Conservation (phyloP, 2,113 vertebrate species). For the Amphiprion percula region DNA sequence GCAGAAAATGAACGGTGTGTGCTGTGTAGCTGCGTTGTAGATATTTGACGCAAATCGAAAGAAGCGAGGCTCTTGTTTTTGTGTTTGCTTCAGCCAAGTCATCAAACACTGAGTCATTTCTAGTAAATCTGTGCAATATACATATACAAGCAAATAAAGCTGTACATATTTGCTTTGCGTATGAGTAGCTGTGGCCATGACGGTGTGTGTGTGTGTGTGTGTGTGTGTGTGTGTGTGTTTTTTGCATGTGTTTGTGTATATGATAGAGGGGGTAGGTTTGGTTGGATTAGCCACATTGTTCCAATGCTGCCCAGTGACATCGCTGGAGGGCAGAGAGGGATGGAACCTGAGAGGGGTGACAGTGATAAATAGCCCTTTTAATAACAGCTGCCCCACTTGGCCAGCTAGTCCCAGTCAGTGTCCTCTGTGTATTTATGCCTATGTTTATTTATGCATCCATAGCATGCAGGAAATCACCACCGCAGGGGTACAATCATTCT, state of each 20-base stretch:
- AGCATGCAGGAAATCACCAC: conserved; percentile 85
- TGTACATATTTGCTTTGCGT: conserved; percentile 35
- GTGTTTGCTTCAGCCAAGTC: conserved; percentile 50
- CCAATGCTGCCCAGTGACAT: conserved; percentile 85
- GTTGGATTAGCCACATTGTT: conserved; percentile 87
- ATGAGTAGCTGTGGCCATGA: conserved; percentile 11
- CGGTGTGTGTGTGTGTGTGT: background rate
- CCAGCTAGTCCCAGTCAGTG: conserved; percentile 84
- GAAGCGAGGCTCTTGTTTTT: conserved; percentile 54
- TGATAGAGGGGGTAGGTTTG: conserved; percentile 68
- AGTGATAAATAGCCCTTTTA: conserved; percentile 91
- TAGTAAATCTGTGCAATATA: conserved; percentile 36
- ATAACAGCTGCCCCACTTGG: conserved; percentile 90
- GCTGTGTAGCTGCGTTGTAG: conserved; percentile 61
- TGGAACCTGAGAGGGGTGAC: conserved; percentile 86
- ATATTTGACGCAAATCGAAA: conserved; percentile 68
- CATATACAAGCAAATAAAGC: conserved; percentile 41
- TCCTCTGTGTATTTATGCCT: conserved; percentile 88
- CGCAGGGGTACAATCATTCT: conserved; percentile 84
- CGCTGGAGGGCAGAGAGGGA: conserved; percentile 85
- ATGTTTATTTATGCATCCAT: conserved; percentile 89
- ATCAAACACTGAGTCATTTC: conserved; percentile 46
- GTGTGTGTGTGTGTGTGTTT: conserved; percentile 40
- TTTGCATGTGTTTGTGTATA: conserved; percentile 55
- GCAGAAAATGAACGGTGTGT: conserved; percentile 84